Base-by-base conservation (phyloP, 2,113 vertebrate genomes). In the Falcunculus frontatus region DNA sequence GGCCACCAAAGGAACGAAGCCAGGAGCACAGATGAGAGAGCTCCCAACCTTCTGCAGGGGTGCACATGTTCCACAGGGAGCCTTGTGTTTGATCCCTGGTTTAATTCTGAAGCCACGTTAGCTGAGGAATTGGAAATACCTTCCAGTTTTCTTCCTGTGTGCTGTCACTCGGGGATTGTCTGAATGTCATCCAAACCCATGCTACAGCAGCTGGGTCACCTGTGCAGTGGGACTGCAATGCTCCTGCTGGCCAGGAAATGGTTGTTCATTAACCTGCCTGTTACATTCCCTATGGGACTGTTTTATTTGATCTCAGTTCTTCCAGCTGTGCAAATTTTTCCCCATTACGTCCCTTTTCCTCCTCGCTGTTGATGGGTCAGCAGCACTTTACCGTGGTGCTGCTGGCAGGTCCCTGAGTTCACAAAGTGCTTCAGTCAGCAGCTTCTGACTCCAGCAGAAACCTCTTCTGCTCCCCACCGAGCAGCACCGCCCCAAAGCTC, bases 371-470 rank as follows among this genome's bases (percentile, higher is more conserved):
- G 41, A 63, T 46, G 95, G 93, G 74, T 39, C 49, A 56, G 87
- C 77, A 92, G 84, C 52, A 39, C 80, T 89, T 55, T 9, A 41
- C 25, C 16, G 4, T 4, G 50, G 55, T 2, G 20, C 47, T 52
- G 59, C 46, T 70, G 79, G 72, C 68, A 44, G 37, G 69, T 59
- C 86, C 22, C 53, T 0, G 27, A 53, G 57, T 22, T 64, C 44
- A 37, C 32, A n/a, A 89, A 95, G 56, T 42, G 81, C 81, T 79
- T 57, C 74, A 30, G 35, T 89, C 95, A 95, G 91, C 89, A 79
- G 59, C 89, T 42, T n/a, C 29, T 69, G 64, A 16, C 69, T 81
- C 64, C 91, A 82, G 62, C 80, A 89, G 69, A 64, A 93, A 62
- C 60, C 60, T 87, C 35, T 14, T 29, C 39, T 68, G 64, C 77